phyloP scores from a whole-genome alignment of 2,113 vertebrate genomes.

The Erinaceus europaeus region DNA sequence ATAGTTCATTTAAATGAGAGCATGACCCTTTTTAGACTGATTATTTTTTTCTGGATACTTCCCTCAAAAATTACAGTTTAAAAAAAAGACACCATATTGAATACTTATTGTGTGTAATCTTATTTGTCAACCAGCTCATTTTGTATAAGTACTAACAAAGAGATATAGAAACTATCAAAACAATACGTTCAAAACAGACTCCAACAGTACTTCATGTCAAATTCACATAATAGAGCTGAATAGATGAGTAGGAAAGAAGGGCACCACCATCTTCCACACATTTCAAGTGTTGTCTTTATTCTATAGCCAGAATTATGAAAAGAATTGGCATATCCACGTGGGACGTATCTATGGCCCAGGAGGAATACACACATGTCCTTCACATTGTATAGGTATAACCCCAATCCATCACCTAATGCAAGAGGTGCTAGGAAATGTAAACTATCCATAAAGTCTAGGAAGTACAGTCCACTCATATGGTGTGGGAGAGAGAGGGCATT shows the following conservation, averaged over 20 bases:
- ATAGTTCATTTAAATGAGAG: background rate
- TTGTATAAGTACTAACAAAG: background rate
- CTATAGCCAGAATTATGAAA: background rate
- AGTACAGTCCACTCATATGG: too few relatives aligned
- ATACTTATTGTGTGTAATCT: background rate
- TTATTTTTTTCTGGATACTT: background rate
- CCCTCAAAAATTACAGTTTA: background rate
- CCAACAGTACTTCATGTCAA: background rate
- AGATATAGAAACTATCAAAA: fast-evolving
- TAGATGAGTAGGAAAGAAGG: too few relatives aligned
- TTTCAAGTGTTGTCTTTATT: too few relatives aligned
- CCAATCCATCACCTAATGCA: too few relatives aligned
- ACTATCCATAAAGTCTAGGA: background rate
- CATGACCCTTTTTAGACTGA: background rate
- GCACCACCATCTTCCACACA: background rate
- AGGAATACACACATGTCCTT: too few relatives aligned
- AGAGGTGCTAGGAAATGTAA: background rate
- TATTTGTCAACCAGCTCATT: background rate
- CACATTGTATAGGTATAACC: fast-evolving
- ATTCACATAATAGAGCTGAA: too few relatives aligned
- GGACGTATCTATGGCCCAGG: background rate
- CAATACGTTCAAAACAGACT: too few relatives aligned
- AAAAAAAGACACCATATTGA: background rate
- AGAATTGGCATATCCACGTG: fast-evolving
- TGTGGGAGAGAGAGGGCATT: too few relatives aligned